These are phyloP conservation scores for Eonycteris spelaea DNA, from an alignment of 2,113 vertebrate species.

Conservation along the genomic window DNA sequence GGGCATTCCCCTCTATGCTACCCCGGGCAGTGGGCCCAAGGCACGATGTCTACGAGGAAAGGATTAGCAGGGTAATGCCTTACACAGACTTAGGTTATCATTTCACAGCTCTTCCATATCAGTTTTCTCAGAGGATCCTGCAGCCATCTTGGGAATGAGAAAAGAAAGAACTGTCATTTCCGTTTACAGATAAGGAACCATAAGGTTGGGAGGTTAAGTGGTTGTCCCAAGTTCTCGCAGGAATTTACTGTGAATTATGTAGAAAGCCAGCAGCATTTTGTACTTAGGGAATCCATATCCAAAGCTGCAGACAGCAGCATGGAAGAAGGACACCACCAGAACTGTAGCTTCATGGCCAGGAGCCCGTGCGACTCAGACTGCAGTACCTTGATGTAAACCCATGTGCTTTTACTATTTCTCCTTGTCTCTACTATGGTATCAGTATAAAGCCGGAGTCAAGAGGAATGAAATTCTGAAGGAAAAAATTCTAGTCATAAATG, in stretches of 20 bases:
- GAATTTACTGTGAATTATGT: not conserved
- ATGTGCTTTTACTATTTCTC: not conserved
- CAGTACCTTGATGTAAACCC: not conserved
- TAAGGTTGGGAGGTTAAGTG: not conserved
- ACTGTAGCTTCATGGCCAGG: no score
- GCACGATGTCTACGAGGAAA: rapidly evolving
- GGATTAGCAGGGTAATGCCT: not conserved
- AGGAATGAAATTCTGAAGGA: not conserved
- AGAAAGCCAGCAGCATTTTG: not conserved
- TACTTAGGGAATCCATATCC: not conserved
- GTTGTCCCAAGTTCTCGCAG: not conserved
- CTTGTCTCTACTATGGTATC: not conserved
- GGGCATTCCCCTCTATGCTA: not conserved
- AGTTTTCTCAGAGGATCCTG: not conserved
- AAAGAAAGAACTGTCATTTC: not conserved
- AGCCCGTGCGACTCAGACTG: not conserved
- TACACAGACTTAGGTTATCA: not conserved
- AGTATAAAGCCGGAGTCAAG: not conserved
- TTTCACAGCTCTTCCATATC: not conserved
- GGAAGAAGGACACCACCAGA: not conserved
- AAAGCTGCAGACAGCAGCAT: not conserved
- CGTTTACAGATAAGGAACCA: not conserved
- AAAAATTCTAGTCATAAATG: not conserved
- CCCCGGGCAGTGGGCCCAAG: not conserved
- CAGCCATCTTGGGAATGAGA: not conserved